Evolutionary conservation across 2,888 invertebrate species (phyloP).

Genomic region (Dryococelus australis): DNA sequence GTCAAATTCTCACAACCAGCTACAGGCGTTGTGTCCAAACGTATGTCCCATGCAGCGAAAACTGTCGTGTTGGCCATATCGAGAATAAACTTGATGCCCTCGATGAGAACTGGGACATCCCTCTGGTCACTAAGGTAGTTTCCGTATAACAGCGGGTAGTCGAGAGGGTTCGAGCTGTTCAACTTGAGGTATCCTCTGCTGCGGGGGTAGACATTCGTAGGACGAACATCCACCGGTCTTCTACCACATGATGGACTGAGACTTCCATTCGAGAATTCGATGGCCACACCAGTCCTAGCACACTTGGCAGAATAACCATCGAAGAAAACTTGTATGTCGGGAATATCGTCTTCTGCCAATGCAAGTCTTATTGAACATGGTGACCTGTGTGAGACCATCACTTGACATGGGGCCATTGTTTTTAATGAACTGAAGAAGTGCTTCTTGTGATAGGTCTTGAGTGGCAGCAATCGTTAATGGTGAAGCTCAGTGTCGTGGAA

Average conservation of each 20-base stretch:
- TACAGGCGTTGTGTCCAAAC: slow-evolving; percentile 71
- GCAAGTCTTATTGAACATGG: slow-evolving; percentile 83
- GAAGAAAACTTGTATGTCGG: slow-evolving; percentile 81
- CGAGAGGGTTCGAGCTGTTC: slow-evolving; percentile 71
- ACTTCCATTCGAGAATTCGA: slow-evolving; percentile 35
- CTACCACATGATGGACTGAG: slow-evolving; percentile 32
- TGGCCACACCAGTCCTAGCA: slow-evolving; percentile 61
- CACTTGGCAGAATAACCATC: slow-evolving; percentile 70
- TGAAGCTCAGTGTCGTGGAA: slow-evolving; percentile 54
- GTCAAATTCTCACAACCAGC: slow-evolving; percentile 53
- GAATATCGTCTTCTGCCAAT: slow-evolving; percentile 72
- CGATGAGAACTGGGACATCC: slow-evolving; percentile 69
- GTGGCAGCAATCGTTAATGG: slow-evolving; percentile 48
- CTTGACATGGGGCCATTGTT: slow-evolving; percentile 57
- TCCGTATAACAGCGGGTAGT: slow-evolving; percentile 75
- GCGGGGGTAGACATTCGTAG: slow-evolving; percentile 52
- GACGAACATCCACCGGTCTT: slow-evolving; percentile 42
- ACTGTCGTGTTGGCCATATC: slow-evolving; percentile 65
- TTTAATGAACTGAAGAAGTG: slow-evolving; percentile 55
- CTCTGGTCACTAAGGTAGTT: slow-evolving; percentile 75
- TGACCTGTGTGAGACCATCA: slow-evolving; percentile 61
- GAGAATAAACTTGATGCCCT: slow-evolving; percentile 70
- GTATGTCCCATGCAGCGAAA: slow-evolving; percentile 34
- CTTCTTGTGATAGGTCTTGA: slow-evolving; percentile 53
- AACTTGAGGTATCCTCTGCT: slow-evolving; percentile 56